These are phyloP conservation scores for Harlomillsia oculata DNA, from an alignment of 1,140 invertebrate genomes.

Conservation along the genomic window DNA sequence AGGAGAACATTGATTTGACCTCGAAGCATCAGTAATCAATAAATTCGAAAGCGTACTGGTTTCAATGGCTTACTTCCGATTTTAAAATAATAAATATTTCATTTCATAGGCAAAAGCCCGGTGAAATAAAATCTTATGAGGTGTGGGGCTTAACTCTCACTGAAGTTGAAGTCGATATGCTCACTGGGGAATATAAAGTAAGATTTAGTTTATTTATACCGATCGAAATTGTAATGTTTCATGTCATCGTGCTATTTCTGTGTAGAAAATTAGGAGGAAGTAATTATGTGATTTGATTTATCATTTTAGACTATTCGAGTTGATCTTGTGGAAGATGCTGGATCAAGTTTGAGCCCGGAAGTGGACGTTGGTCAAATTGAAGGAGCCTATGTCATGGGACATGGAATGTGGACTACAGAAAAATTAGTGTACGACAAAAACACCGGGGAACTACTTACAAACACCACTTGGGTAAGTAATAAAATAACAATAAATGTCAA, in stretches of 20 bases:
- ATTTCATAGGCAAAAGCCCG: constrained; percentile 29
- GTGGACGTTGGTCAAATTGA: constrained; percentile 84
- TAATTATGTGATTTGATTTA: not conserved
- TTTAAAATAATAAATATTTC: not conserved
- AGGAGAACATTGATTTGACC: constrained; percentile 53
- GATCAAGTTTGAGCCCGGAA: constrained; percentile 61
- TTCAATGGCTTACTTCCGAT: too few relatives aligned
- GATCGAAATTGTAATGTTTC: constrained; percentile 4
- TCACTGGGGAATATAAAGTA: constrained; percentile 40
- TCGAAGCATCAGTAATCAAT: constrained; percentile 49
- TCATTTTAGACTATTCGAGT: constrained; percentile 44
- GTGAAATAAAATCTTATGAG: constrained; percentile 42
- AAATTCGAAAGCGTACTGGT: not conserved
- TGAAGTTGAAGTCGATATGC: constrained; percentile 34
- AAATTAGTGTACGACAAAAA: constrained; percentile 27
- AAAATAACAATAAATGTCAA: not conserved
- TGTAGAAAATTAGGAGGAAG: not conserved
- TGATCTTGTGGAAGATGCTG: constrained; percentile 66
- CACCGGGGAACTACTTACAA: constrained; percentile 24
- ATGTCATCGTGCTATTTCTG: not conserved
- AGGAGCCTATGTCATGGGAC: constrained; percentile 77
- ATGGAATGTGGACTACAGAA: constrained; percentile 63
- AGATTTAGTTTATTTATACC: too few relatives aligned
- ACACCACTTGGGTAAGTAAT: constrained; percentile 26
- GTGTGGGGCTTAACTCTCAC: constrained; percentile 26